phyloP scores from a whole-genome alignment of 1,140 invertebrate genomes.

The Leptinotarsa defecta region DNA sequence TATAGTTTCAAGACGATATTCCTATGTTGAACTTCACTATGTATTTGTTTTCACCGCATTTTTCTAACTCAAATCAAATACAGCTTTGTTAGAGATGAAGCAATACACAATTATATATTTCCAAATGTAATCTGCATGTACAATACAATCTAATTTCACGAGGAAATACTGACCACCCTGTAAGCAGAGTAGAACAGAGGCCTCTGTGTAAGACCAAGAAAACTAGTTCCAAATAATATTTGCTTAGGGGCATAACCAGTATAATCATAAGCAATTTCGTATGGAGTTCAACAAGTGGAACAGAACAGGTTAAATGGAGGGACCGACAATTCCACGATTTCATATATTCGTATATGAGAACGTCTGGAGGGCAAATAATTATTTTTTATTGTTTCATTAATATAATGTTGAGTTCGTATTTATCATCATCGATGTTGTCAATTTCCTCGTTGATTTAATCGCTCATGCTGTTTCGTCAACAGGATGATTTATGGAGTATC shows the following conservation, averaged over 20 bases:
- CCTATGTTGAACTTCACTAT: too few relatives aligned
- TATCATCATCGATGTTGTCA: neutral
- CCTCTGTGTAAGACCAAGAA: neutral
- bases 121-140: too few relatives aligned
- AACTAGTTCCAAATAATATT: conserved; percentile 23
- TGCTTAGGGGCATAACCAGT: conserved; percentile 17
- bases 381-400: neutral
- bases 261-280: conserved; percentile 23
- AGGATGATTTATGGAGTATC: too few relatives aligned
- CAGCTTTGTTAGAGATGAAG: too few relatives aligned
- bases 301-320: conserved; percentile 6
- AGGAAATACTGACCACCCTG: neutral
- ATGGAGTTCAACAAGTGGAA: conserved; percentile 14
- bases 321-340: neutral
- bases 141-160: too few relatives aligned
- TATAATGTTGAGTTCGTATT: neutral
- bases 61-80: too few relatives aligned
- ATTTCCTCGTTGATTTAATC: neutral
- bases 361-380: neutral
- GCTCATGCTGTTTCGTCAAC: neutral
- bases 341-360: neutral
- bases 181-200: neutral
- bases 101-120: too few relatives aligned
- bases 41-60: too few relatives aligned
- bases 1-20: too few relatives aligned